Base-by-base conservation (phyloP, 2,888 invertebrate genomes). In the Adelognathus sp. region DNA sequence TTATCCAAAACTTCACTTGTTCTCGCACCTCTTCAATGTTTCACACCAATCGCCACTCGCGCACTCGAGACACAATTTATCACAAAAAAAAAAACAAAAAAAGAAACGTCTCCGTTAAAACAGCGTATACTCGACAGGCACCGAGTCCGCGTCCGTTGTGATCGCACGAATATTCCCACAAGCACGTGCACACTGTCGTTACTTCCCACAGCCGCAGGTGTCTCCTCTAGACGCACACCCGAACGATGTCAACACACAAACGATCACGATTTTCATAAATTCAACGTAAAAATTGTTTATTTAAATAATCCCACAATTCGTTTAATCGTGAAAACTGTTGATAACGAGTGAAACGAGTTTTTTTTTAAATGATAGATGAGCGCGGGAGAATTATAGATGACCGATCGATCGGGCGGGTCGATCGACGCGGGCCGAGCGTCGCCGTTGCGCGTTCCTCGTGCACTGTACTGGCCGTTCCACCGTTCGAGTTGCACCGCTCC, bases 1-100 rank as follows among this genome's bases (percentile, higher is more conserved):
- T 96, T 96, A 89, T 96, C 96, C 96, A 96, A 24, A 24, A 24
- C 36, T 41, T 54, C 44, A 18, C n/a, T n/a, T n/a, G 2, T 3
- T 21, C 6, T 46, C 11, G n/a, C 11, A 31, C 33, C 2, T 9
- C 11, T 7, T 29, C 31, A 18, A 63, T 18, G 36, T 46, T 46
- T 31, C 24, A 1, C 24, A 50, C 50, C 11, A 24, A 11, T 21
- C 50, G 50, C 50, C 24, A 50, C 50, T 50, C 21, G 11, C 50
- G 18, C 46, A 46, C 46, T 46, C 11, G 3, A 21, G 21, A 46
- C 11, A 46, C 21, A 18, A 6, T 21, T 46, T 46, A 21, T 9
- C 21, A 21, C n/a, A 52, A 52, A 50, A 36, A n/a, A 18, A 16
- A 39, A 50, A 33, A 52, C 5, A 1, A 31, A 69, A 41, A 67